phyloP scores from a whole-genome alignment of 1,140 invertebrate species.

The Heliconius congener region DNA sequence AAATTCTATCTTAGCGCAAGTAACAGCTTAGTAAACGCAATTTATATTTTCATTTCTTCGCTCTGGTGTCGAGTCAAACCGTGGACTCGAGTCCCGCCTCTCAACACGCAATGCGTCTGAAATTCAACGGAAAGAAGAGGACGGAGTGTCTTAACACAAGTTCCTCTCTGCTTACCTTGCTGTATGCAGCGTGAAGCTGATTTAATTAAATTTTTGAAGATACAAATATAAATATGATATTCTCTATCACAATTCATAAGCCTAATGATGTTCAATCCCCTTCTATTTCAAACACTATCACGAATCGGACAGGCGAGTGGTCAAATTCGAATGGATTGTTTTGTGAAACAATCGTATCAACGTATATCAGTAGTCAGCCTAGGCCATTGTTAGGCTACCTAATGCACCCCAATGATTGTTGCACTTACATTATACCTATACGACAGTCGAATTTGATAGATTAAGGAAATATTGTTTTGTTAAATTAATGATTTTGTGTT shows the following conservation, averaged over 20 bases:
- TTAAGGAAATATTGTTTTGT: not conserved
- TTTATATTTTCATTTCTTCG: too few relatives aligned
- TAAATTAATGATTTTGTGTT: not conserved
- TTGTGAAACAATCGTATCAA: slow-evolving; percentile 73
- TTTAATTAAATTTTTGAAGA: too few relatives aligned
- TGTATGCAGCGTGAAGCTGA: too few relatives aligned
- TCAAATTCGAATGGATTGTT: slow-evolving; percentile 77
- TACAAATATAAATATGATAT: too few relatives aligned
- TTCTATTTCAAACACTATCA: slow-evolving; percentile 67
- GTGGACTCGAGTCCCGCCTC: too few relatives aligned
- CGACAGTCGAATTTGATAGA: slow-evolving; percentile 10
- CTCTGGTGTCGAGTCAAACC: too few relatives aligned
- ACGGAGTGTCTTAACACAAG: too few relatives aligned
- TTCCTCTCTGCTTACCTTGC: too few relatives aligned
- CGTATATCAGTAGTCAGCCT: slow-evolving; percentile 65
- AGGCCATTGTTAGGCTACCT: slow-evolving; percentile 55
- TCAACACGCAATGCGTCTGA: too few relatives aligned
- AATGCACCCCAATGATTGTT: slow-evolving; percentile 49
- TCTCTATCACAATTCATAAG: not conserved
- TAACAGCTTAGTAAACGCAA: too few relatives aligned
- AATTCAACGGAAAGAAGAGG: too few relatives aligned
- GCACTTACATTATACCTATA: slow-evolving; percentile 20
- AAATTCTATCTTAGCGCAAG: too few relatives aligned
- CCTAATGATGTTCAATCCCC: slow-evolving; percentile 28
- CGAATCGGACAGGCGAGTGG: slow-evolving; percentile 66